phyloP scores from a whole-genome alignment of 2,113 vertebrate genomes.

The Chamaetylas fuelleborni region DNA sequence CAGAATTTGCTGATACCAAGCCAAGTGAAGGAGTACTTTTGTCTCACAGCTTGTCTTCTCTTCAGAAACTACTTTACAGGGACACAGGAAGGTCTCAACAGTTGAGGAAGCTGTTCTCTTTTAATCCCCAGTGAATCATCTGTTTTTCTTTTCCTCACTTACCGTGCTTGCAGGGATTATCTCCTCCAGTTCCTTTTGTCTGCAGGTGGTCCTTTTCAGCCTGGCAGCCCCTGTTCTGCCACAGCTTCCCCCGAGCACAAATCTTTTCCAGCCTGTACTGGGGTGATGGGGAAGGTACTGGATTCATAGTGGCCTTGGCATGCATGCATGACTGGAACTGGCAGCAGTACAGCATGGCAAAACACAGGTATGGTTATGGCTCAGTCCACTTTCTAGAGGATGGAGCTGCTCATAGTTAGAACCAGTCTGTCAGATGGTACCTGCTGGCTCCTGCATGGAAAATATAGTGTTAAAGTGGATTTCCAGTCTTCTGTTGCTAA shows the following conservation, averaged over 20 bases:
- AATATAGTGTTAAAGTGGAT: not conserved
- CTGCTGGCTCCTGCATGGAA: not conserved
- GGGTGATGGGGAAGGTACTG: not conserved
- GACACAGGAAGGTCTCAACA: not conserved
- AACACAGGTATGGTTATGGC: not conserved
- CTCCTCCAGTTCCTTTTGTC: not conserved
- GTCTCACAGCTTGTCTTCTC: not conserved
- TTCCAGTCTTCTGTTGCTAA: not conserved
- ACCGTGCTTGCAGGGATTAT: not conserved
- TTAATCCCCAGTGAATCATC: not conserved
- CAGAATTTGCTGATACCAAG: not conserved
- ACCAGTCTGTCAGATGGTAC: not conserved
- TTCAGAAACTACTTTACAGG: not conserved
- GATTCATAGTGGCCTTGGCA: not conserved
- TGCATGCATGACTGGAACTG: not conserved
- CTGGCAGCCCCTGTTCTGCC: not conserved
- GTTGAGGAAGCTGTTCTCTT: not conserved
- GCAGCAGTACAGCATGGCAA: not conserved
- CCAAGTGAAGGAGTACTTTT: not conserved
- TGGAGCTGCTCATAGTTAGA: not conserved
- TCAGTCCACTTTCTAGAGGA: not conserved
- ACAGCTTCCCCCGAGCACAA: not conserved
- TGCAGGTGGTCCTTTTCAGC: not conserved
- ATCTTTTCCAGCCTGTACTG: not conserved
- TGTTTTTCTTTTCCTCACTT: not conserved